Evolutionary conservation across 2,113 vertebrate species (phyloP).

Genomic region (Catharus minimus): DNA sequence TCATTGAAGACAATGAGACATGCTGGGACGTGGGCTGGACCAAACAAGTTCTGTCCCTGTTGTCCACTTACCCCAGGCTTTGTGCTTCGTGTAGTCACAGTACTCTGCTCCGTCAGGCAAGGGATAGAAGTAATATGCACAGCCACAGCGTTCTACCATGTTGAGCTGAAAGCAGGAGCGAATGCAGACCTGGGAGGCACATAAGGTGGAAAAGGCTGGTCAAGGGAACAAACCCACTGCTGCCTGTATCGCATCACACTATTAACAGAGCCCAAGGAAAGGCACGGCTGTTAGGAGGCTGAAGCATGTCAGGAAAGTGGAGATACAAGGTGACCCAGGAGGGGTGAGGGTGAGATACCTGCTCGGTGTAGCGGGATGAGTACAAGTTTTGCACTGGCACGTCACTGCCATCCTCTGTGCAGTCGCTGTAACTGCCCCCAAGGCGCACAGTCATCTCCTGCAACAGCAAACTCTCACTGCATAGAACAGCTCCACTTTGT

Average conservation of each 20-base stretch:
- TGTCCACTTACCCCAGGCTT: constrained; percentile 75
- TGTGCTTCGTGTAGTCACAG: constrained; percentile 76
- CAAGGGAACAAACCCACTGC: neutral
- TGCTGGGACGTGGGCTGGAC: neutral
- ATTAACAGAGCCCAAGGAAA: neutral
- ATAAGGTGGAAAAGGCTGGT: neutral
- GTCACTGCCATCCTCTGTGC: constrained; percentile 77
- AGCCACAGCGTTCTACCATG: constrained; percentile 77
- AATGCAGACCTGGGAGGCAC: constrained; percentile 74
- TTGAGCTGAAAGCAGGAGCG: constrained; percentile 81
- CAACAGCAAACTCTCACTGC: neutral
- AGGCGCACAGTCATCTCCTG: constrained; percentile 76
- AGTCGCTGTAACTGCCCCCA: constrained; percentile 77
- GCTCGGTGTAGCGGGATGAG: constrained; percentile 74
- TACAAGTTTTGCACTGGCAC: constrained; percentile 75
- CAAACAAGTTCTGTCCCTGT: neutral
- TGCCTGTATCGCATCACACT: neutral
- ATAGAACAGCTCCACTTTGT: neutral
- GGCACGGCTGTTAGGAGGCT: neutral
- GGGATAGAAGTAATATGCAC: constrained; percentile 80
- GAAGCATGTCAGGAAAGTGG: neutral
- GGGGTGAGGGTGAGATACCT: constrained; percentile 52
- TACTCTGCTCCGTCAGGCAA: constrained; percentile 42
- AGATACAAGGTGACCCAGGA: neutral
- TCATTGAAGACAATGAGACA: neutral